Conservation (phyloP, 2,113 vertebrate genomes). For the Miniopterus natalensis region DNA sequence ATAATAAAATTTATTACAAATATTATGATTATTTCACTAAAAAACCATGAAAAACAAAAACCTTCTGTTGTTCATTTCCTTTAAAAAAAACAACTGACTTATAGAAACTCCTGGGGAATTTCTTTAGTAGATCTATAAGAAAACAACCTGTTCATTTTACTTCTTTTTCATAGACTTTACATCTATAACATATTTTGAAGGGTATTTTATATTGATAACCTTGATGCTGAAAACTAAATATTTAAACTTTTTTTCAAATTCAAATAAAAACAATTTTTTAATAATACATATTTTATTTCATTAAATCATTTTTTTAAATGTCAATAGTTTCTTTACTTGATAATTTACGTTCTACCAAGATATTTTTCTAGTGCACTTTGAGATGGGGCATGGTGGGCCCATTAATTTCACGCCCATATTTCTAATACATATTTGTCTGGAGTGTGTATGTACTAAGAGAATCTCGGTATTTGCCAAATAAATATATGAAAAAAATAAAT, state of each 20-base stretch:
- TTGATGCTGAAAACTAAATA: not conserved
- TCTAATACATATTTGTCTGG: not conserved
- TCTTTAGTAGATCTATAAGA: not conserved
- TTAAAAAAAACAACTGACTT: not conserved
- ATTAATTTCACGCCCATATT: not conserved
- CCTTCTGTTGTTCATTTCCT: not conserved
- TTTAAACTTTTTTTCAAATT: not conserved
- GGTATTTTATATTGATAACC: not conserved
- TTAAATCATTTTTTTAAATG: not conserved
- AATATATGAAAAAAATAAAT: not conserved
- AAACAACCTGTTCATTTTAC: not conserved
- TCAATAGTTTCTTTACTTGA: not conserved
- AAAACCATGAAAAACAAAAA: not conserved
- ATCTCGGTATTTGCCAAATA: not conserved
- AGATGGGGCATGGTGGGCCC: not conserved
- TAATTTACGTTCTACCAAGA: not conserved
- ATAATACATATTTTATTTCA: not conserved
- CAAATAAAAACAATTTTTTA: not conserved
- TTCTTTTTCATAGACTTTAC: slow-evolving; percentile 10
- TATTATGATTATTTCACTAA: not conserved
- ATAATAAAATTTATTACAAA: not conserved
- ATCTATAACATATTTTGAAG: not conserved
- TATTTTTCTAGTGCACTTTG: not conserved
- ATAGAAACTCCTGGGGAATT: not conserved
- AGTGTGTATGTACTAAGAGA: not conserved